Evolutionary conservation across 1,140 invertebrate species (phyloP), one percentile per base, ranked within the genome.

Genomic region (Homarus americanus): DNA sequence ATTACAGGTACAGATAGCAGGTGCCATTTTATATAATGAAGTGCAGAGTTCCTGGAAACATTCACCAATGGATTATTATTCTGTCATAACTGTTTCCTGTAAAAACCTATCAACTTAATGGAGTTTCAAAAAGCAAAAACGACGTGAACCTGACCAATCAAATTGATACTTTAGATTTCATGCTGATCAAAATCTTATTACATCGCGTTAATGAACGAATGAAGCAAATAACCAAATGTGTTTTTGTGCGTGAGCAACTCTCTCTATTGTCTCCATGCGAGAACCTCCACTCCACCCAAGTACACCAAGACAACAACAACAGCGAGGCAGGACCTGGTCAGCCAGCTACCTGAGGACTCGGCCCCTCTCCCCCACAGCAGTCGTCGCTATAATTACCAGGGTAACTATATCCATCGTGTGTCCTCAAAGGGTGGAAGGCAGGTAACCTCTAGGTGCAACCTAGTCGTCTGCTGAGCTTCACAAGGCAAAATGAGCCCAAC

Each of bases 341-440:
- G 58, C 58, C 20, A 63, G 58, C 4, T 63, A 24, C 58, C 58
- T 20, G 58, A 63, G 24, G 44, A 49, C 44, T 15, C 15, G 44
- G 44, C 12, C 80, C 20, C 85, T 36, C 49, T 7, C 53, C 17
- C 75, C 40, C 73, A 10, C 40, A 40, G 78, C 40, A 88, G 83
- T 82, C 49, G 41, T 88, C 86, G 32, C 66, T 24, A 58, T 88
- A 88, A 88, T 88, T 88, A 79, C 53, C 76, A 34, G 63, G 76
- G 44, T 32, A 88, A 44, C 76, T 5, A 72, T 72, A 88, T 73
- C 86, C 76, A 82, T 88, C 86, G 20, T 88, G 53, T 88, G 76
- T 82, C 53, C 76, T 80, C 76, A 80, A 88, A 88, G 76, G 38
- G 38, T 40, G 53, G 58, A 78, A 88, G 86, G 82, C 76, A 88